phyloP scores from a whole-genome alignment of 2,797 vertebrate genomes.

The Schizopygopsis pylzovi region DNA sequence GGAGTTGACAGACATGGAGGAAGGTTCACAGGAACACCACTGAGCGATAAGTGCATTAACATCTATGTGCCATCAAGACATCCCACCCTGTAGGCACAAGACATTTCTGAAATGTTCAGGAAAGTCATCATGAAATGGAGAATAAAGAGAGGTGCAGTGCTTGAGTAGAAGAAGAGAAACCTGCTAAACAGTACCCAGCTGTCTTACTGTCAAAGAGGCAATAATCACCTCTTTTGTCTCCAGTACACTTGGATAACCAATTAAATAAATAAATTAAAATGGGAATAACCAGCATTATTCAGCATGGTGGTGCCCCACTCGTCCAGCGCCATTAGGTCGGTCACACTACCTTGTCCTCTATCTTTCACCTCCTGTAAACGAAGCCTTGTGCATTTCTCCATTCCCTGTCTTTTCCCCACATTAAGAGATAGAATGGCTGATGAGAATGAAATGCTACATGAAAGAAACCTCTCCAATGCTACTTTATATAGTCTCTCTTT shows the following conservation, averaged over 20 bases:
- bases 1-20: neutral
- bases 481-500: conserved; percentile 58
- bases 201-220: conserved; percentile 72
- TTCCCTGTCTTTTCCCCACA: conserved; percentile 59
- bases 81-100: conserved; percentile 8
- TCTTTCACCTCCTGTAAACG: conserved; percentile 69
- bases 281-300: conserved; percentile 61
- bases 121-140: conserved; percentile 23
- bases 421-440: conserved; percentile 67
- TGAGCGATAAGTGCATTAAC: conserved; percentile 52
- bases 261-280: conserved; percentile 53
- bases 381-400: conserved; percentile 68
- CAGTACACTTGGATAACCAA: conserved; percentile 70
- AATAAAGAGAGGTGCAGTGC: conserved; percentile 55
- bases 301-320: conserved; percentile 69
- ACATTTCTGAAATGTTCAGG: conserved; percentile 52
- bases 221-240: conserved; percentile 64
- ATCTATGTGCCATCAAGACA: conserved; percentile 42
- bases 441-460: conserved; percentile 58
- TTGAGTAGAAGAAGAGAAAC: conserved; percentile 37
- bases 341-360: conserved; percentile 56
- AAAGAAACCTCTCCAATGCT: conserved; percentile 61
- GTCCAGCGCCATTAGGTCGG: conserved; percentile 58
- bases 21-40: conserved; percentile 22
- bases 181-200: conserved; percentile 81